Conservation (phyloP, 2,113 vertebrate genomes). For the Rhinolophus ferrumequinum region DNA sequence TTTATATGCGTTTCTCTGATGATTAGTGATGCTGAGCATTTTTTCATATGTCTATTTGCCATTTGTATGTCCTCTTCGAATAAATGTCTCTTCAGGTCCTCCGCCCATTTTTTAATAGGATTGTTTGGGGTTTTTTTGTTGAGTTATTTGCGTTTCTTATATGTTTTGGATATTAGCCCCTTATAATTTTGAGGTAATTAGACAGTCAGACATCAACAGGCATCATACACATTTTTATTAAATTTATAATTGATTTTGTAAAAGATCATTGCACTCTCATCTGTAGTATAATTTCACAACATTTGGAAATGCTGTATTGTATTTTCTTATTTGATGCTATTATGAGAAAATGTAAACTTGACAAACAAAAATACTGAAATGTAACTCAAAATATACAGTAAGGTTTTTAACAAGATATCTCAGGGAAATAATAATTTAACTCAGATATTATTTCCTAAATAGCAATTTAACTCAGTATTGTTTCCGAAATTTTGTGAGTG, state of each 20-base stretch:
- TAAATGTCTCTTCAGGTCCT: too few relatives aligned
- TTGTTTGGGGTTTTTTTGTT: too few relatives aligned
- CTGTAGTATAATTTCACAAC: slow-evolving; percentile 17
- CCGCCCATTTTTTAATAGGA: too few relatives aligned
- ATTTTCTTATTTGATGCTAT: background rate
- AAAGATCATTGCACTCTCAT: background rate
- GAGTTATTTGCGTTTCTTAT: too few relatives aligned
- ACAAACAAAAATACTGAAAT: slow-evolving; percentile 46
- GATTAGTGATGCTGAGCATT: too few relatives aligned
- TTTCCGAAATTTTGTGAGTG: background rate
- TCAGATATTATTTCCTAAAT: background rate
- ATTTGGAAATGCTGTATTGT: background rate
- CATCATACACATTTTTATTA: slow-evolving; percentile 22
- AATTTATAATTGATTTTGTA: background rate
- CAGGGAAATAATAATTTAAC: background rate
- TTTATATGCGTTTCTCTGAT: too few relatives aligned
- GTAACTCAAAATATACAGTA: background rate
- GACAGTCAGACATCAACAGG: slow-evolving; percentile 28
- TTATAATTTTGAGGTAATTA: background rate
- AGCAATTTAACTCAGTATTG: background rate
- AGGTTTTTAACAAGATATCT: background rate
- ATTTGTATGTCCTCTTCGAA: too few relatives aligned
- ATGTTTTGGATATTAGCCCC: too few relatives aligned
- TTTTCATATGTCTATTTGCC: too few relatives aligned
- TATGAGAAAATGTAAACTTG: slow-evolving; percentile 28